phyloP scores from a whole-genome alignment of 2,113 vertebrate species.

The Coptodon bakossiorum region DNA sequence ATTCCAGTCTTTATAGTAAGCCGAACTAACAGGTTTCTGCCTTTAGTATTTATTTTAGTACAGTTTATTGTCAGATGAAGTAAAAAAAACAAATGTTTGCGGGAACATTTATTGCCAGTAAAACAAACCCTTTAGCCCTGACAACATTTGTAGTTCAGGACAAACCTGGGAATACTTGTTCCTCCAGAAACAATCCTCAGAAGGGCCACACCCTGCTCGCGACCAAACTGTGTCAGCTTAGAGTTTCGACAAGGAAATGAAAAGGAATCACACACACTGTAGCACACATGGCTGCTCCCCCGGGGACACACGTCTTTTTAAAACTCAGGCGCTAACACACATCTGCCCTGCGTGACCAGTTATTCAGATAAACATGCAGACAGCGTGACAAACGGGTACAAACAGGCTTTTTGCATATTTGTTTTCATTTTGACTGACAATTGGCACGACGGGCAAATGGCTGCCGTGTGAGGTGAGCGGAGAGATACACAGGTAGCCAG shows the following conservation, averaged over 20 bases:
- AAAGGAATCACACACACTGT: background rate
- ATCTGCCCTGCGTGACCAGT: background rate
- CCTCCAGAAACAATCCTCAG: background rate
- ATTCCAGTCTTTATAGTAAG: background rate
- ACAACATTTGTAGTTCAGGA: background rate
- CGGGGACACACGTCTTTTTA: background rate
- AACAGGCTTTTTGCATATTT: background rate
- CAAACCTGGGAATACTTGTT: constrained; percentile 36
- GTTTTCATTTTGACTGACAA: background rate
- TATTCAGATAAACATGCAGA: background rate
- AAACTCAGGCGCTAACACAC: background rate
- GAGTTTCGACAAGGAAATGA: background rate
- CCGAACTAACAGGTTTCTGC: background rate
- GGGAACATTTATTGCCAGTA: background rate
- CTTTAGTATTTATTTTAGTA: background rate
- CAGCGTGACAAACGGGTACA: background rate
- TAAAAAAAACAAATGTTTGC: background rate
- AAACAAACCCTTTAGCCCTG: background rate
- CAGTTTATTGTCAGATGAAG: background rate
- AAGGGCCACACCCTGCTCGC: background rate
- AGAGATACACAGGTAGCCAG: background rate
- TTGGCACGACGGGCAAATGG: background rate
- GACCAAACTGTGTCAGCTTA: background rate
- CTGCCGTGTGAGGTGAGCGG: background rate
- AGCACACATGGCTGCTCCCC: background rate